These are phyloP conservation scores for Aptenodytes patagonicus DNA, from an alignment of 2,113 vertebrate species.

Conservation along the genomic window DNA sequence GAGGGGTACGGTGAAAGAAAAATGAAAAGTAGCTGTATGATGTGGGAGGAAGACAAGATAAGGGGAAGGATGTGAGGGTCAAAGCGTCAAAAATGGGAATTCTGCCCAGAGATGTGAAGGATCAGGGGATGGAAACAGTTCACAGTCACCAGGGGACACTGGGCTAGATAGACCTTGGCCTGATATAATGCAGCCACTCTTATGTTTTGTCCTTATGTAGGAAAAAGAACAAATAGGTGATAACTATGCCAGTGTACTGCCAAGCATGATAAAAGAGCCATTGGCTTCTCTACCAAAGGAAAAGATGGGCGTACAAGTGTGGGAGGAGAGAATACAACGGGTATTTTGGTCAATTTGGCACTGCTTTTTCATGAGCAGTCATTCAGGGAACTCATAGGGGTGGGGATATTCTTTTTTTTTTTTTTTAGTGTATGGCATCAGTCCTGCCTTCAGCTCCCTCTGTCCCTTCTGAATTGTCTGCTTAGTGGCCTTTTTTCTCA, in stretches of 20 bases:
- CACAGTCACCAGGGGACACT: background rate
- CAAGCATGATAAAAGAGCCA: background rate
- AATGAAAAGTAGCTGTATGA: background rate
- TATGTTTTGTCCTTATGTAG: background rate
- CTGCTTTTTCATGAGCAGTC: background rate
- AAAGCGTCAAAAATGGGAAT: background rate
- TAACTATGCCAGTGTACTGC: background rate
- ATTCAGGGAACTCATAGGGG: background rate
- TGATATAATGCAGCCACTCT: accelerated
- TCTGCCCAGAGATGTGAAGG: background rate
- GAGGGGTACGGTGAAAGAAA: background rate
- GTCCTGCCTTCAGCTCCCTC: background rate
- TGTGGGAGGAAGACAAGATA: background rate
- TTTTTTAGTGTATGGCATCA: background rate
- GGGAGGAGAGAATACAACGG: background rate
- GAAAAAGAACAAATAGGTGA: background rate
- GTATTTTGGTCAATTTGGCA: background rate
- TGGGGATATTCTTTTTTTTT: background rate
- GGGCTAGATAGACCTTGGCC: background rate
- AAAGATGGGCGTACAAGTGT: background rate
- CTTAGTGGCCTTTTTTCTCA: background rate
- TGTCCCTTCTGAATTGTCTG: background rate
- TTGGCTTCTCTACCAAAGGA: background rate
- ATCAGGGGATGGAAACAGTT: background rate
- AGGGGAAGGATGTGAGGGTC: background rate